These are phyloP conservation scores for Cheilinus undulatus DNA, from an alignment of 2,113 vertebrate genomes.

Conservation along the genomic window DNA sequence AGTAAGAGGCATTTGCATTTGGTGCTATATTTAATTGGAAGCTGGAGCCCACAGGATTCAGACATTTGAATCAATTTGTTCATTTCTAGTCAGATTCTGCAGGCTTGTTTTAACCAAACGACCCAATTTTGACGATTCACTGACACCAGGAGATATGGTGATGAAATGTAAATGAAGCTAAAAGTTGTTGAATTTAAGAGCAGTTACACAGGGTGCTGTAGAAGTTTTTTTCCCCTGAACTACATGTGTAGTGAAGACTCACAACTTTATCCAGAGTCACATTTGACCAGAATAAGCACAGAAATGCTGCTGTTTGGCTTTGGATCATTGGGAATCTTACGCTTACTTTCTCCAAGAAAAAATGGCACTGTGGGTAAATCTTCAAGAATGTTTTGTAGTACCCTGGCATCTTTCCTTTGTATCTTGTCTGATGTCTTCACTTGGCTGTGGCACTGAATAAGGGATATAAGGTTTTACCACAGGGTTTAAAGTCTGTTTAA, in stretches of 20 bases:
- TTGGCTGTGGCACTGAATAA: background rate
- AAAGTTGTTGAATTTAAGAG: background rate
- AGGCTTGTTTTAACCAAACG: slow-evolving; percentile 32
- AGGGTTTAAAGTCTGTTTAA: no score
- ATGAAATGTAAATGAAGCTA: slow-evolving; percentile 27
- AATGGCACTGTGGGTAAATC: background rate
- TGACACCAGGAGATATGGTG: slow-evolving; percentile 3
- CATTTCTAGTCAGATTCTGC: slow-evolving; percentile 24
- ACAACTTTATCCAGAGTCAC: background rate
- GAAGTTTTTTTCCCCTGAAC: background rate
- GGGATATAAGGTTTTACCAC: no score
- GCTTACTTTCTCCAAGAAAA: background rate
- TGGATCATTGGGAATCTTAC: background rate
- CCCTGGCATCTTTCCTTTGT: background rate
- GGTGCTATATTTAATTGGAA: slow-evolving; percentile 24
- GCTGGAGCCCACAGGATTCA: slow-evolving; percentile 18
- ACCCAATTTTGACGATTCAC: slow-evolving; percentile 27
- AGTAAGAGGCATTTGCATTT: slow-evolving; percentile 5
- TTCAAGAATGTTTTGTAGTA: background rate
- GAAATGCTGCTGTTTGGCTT: background rate
- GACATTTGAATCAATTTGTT: slow-evolving; percentile 38
- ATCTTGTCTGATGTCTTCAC: background rate
- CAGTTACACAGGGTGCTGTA: background rate
- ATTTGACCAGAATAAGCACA: background rate
- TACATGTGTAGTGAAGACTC: background rate